Percentiles rank a stretch among this genome's conserved stretches.
Evolutionary conservation across 2,797 vertebrate species (phyloP).

Genomic region (Picus viridis): DNA sequence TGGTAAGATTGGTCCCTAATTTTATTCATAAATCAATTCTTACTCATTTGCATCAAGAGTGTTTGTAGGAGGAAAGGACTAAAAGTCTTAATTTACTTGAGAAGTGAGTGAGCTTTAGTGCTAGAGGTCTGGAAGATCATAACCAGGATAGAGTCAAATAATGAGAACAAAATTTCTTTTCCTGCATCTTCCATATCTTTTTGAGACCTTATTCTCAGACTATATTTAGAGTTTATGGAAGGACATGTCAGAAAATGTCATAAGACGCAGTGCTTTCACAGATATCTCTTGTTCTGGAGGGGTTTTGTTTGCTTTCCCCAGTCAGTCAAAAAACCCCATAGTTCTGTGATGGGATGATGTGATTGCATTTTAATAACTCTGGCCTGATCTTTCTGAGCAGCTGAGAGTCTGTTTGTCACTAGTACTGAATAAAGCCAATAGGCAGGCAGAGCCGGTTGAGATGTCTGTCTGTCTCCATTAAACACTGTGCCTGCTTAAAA

Average conservation of each 20-base stretch:
- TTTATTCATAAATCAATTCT: background rate
- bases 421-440: background rate
- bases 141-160: background rate
- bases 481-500: background rate
- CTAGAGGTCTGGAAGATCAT: background rate
- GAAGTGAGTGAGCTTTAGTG: background rate
- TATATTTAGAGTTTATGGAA: background rate
- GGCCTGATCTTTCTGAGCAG: background rate
- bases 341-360: background rate
- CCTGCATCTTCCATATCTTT: background rate
- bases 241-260: fast-evolving
- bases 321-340: background rate
- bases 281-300: background rate
- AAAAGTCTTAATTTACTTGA: background rate
- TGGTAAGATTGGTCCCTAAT: background rate
- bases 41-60: background rate
- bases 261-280: background rate
- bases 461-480: background rate
- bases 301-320: background rate
- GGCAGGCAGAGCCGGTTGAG: fast-evolving
- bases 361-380: background rate
- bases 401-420: background rate
- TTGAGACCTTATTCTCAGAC: background rate
- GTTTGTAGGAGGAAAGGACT: background rate
- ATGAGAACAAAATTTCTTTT: background rate